Base-by-base conservation (phyloP, 2,113 vertebrate species). In the Stigmatopora nigra region DNA sequence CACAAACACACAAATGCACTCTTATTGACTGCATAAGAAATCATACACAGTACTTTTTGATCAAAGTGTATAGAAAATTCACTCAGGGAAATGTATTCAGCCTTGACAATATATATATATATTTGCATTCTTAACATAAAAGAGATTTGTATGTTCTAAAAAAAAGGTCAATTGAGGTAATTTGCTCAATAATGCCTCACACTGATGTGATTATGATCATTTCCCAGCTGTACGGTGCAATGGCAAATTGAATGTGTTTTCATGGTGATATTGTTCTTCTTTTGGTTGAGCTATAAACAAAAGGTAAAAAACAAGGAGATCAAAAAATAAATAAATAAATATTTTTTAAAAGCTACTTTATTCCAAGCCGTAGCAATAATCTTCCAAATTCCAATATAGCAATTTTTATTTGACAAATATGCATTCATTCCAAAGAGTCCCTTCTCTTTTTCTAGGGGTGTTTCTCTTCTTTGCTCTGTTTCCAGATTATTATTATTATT, bases 1-100 rank as follows among this genome's bases (percentile, higher is more conserved):
- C 87, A 85, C 78, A 82, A 78, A 81, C 80, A 45, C 75, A 68
- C 63, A 41, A 41, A 45, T 35, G 70, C 63, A 78, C 73, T 80
- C 68, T 66, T 70, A 83, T 78, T 72, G 76, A 86, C 80, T 81
- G 64, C 70, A 67, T 71, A 75, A 70, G 62, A 82, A 75, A 77
- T 51, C 20, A 49, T 41, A 61, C 65, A 78, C 79, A 72, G 67
- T 78, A 75, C 70, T 69, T 66, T 20, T 16, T 36, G 46, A 6
- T 15, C 25, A 6, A 36, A 20, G n/a, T 13, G 56, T 36, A n/a
- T 10, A 9, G 38, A 20, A n/a, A 60, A 19, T 19, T 20, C 61
- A 47, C 16, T 65, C 53, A 17, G 19, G 10, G 44, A 51, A 63
- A 38, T 38, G 1, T 7, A 9, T 49, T 41, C 35, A 36, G 35